These are phyloP conservation scores for Trachemys scripta DNA, from an alignment of 2,113 vertebrate species.

Conservation along the genomic window DNA sequence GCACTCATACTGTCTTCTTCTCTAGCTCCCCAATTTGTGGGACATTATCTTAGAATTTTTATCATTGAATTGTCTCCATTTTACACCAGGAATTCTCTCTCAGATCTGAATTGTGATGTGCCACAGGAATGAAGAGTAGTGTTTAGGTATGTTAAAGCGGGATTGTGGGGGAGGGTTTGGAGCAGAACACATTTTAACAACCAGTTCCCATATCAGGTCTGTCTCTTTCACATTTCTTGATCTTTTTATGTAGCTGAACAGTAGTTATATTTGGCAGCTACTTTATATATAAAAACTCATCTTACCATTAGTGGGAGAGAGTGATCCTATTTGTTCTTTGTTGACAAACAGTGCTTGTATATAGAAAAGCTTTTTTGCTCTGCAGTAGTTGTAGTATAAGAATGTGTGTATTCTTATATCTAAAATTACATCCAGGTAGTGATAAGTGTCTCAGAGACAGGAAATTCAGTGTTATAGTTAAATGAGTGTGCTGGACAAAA, in stretches of 20 bases:
- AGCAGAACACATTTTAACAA: not conserved
- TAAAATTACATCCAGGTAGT: not conserved
- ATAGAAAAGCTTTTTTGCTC: not conserved
- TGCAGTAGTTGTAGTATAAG: not conserved
- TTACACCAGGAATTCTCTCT: not conserved
- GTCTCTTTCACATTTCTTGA: not conserved
- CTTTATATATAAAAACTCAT: not conserved
- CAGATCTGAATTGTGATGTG: not conserved
- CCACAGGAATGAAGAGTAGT: not conserved
- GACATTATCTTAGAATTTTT: not conserved
- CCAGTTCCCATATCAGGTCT: not conserved
- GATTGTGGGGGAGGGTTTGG: not conserved
- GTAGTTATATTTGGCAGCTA: not conserved
- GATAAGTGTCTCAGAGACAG: not conserved
- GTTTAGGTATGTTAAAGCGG: not conserved
- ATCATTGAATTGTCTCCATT: not conserved
- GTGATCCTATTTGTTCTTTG: not conserved
- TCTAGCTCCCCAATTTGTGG: not conserved
- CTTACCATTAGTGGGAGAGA: not conserved
- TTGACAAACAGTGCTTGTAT: not conserved
- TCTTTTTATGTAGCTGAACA: not conserved
- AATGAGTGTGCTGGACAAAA: not conserved
- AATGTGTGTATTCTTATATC: not conserved
- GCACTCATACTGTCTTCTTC: not conserved
- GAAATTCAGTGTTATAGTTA: conserved; percentile 10